Evolutionary conservation across 2,888 invertebrate species (phyloP), one percentile per base, ranked within the genome.

Genomic region (Melolontha melolontha): DNA sequence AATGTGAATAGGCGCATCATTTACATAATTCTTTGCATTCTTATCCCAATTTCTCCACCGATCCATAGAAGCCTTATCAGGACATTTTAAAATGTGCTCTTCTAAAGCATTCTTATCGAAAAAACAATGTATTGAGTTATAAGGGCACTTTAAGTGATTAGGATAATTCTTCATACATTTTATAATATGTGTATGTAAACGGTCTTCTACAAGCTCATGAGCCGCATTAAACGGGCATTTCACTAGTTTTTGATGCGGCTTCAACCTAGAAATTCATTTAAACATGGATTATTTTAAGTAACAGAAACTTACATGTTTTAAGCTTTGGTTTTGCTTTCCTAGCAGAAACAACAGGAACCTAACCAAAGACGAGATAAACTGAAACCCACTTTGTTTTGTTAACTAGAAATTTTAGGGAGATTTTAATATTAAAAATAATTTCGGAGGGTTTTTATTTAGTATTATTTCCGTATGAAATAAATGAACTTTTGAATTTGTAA

Each of bases 101-200:
- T 73, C 72, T 39, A 78, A 72, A 22, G 78, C 72, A 11, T 75
- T 72, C 49, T 75, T 75, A 42, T 71, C 74, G 29, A 75, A 67
- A 69, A 79, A 79, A 6, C 79, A 73, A 70, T 82, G 82, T 65
- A 79, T 54, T 0, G 79, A 79, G 71, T 81, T 81, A 67, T 79
- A 81, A 0, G 81, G 80, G 69, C 82, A 83, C 0, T 73, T 74
- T 22, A 76, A 71, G 72, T 75, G 79, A 54, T 76, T 68, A 0
- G 81, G 81, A 72, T 82, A 79, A 16, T 81, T 81, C 5, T 74
- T 74, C 78, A 78, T 80, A 66, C 83, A 82, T 52, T 77, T 78
- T 41, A 81, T 74, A 0, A 83, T 74, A 67, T 83, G 83, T n/a
- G 71, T 72, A 67, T 82, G 81, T 14, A 83, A 63, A 11, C 75